Base-by-base conservation (phyloP, 2,888 invertebrate species). In the Crocallis elinguaria region DNA sequence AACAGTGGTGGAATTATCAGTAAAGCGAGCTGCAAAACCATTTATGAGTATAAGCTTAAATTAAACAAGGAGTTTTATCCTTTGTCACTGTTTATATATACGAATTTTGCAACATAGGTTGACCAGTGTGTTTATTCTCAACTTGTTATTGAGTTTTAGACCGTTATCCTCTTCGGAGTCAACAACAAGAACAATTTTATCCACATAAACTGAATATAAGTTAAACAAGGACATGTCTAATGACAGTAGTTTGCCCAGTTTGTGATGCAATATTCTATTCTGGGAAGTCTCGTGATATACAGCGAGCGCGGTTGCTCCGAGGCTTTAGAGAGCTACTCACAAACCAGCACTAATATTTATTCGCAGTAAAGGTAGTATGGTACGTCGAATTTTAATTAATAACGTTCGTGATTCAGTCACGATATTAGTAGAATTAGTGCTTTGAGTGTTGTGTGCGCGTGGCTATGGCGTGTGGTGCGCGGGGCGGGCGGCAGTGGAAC, bases 401-500 rank as follows among this genome's bases (percentile, higher is more conserved):
- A 57, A 57, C 41, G 51, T 57, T 49, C 49, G 32, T 48, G 49
- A 48, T 38, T 48, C 33, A 48, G 41, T 48, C 45, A 42, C 38
- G 51, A 52, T 52, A 52, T 52, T 52, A 52, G 49, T 46, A 27
- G 48, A 55, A 54, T 49, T 55, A 57, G 49, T 64, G 60, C 60
- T 59, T 65, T 5, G 43, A 37, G 54, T 29, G 54, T 45, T 63
- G 62, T 67, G 69, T 73, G 78, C 77, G 79, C 78, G 71, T 68
- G 62, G 71, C 70, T 6, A 7, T 69, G 66, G 70, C 67, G 67
- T 61, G 63, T 64, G 49, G 63, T 51, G 75, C 67, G 72, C 69
- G 71, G 66, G 62, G 67, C 62, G 60, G 66, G 60, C 70, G 69
- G 69, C 89, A 90, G 90, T 89, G 85, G 76, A 74, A 74, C 69